Evolutionary conservation across 2,888 invertebrate species (phyloP).

Genomic region (Ophion ellenae): DNA sequence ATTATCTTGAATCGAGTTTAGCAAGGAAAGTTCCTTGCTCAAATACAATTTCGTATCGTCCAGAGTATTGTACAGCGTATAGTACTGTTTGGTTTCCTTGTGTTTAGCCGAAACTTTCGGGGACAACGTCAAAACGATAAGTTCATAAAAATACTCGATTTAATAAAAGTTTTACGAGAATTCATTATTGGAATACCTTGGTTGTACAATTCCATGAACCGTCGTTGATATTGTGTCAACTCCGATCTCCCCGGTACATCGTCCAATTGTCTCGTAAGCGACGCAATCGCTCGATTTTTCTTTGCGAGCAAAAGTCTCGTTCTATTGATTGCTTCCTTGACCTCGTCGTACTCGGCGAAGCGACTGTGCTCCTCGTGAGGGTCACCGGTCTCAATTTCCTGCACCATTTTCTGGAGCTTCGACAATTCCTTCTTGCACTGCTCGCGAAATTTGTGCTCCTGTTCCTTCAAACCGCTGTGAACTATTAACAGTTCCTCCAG

Average conservation of each 20-base stretch:
- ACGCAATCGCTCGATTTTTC: constrained; percentile 91
- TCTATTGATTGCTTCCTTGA: constrained; percentile 86
- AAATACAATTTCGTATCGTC: constrained; percentile 97
- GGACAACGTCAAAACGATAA: background rate
- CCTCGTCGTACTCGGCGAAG: constrained; percentile 86
- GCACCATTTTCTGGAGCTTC: constrained; percentile 84
- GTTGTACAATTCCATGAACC: constrained; percentile 98
- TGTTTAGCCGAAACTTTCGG: constrained; percentile 94
- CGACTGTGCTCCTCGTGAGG: constrained; percentile 83
- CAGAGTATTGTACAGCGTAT: constrained; percentile 96
- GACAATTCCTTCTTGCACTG: constrained; percentile 89
- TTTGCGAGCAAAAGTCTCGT: constrained; percentile 90
- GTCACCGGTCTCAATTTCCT: constrained; percentile 82
- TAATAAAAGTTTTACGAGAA: background rate
- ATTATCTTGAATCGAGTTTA: constrained; percentile 95
- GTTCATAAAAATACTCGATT: background rate
- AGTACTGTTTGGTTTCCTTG: constrained; percentile 98
- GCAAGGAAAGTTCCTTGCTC: constrained; percentile 93
- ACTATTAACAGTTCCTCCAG: constrained; percentile 87
- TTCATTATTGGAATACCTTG: constrained; percentile 86
- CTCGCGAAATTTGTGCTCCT: constrained; percentile 90
- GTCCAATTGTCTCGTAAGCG: constrained; percentile 94
- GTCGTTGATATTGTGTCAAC: constrained; percentile 96
- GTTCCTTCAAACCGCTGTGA: constrained; percentile 89
- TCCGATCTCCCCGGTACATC: constrained; percentile 97